These are phyloP conservation scores for Ivindomyrus marchei DNA, from an alignment of 2,113 vertebrate species.

Conservation along the genomic window DNA sequence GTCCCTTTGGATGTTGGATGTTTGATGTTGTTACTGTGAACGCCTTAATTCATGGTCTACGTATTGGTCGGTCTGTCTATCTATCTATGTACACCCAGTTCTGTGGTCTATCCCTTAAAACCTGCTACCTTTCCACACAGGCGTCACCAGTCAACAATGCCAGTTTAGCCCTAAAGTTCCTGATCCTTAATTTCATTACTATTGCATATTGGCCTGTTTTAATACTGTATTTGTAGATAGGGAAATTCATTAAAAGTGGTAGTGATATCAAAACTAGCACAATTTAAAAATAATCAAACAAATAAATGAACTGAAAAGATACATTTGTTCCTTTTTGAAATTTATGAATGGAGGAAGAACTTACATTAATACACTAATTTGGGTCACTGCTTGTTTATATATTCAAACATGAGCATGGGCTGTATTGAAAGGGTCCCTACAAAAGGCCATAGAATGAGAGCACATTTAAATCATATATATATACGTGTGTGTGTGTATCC, in stretches of 20 bases:
- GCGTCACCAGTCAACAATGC: not conserved
- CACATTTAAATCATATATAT: too few relatives aligned
- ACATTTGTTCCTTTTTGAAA: not conserved
- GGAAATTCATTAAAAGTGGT: not conserved
- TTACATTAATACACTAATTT: too few relatives aligned
- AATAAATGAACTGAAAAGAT: not conserved
- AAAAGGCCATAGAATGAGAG: too few relatives aligned
- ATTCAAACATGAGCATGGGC: too few relatives aligned
- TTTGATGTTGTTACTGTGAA: not conserved
- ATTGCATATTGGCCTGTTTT: not conserved
- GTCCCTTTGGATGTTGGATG: not conserved
- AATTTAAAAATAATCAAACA: not conserved
- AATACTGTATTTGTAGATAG: not conserved
- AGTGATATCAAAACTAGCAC: not conserved
- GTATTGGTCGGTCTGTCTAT: not conserved
- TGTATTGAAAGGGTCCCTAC: too few relatives aligned
- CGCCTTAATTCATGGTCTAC: not conserved
- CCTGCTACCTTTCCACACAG: not conserved
- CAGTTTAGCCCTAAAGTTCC: not conserved
- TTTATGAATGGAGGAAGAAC: not conserved
- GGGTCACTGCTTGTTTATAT: too few relatives aligned
- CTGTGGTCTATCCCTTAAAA: not conserved
- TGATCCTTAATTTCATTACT: not conserved
- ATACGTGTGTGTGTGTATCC: too few relatives aligned
- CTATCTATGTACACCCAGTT: not conserved